phyloP scores from a whole-genome alignment of 2,888 invertebrate species.

The Apoda limacodes region DNA sequence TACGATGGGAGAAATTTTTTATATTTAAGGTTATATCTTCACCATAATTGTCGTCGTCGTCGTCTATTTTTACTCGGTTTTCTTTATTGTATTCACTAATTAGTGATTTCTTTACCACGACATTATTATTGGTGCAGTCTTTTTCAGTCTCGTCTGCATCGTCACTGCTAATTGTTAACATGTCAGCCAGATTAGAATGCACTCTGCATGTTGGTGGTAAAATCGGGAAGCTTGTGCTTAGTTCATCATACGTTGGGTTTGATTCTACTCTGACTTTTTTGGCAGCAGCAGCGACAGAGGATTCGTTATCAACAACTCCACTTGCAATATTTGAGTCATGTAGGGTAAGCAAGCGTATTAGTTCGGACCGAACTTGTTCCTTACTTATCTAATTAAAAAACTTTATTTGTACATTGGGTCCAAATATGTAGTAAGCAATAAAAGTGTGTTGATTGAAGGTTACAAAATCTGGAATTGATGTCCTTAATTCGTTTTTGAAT shows the following conservation, averaged over 20 bases:
- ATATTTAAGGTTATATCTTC: slow-evolving; percentile 5
- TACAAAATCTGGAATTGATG: slow-evolving; percentile 9
- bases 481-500: slow-evolving; percentile 12
- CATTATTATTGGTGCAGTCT: slow-evolving; percentile 1
- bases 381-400: slow-evolving; percentile 13
- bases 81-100: too few species aligned
- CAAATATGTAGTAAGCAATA: slow-evolving; percentile 12
- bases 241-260: too few species aligned
- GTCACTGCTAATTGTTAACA: slow-evolving; percentile 4
- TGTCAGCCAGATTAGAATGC: too few species aligned
- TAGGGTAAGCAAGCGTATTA: slow-evolving; percentile 11
- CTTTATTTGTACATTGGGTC: slow-evolving; percentile 10
- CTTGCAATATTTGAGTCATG: background rate
- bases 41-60: slow-evolving; percentile 6
- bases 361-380: slow-evolving; percentile 13
- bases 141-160: slow-evolving; percentile 2
- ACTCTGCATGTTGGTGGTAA: too few species aligned
- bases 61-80: too few species aligned
- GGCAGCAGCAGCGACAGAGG: too few species aligned
- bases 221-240: too few species aligned
- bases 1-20: slow-evolving; percentile 3
- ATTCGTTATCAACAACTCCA: too few species aligned
- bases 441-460: slow-evolving; percentile 11
- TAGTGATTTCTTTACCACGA: slow-evolving; percentile 6
- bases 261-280: too few species aligned